Evolutionary conservation across 2,888 invertebrate species (phyloP).

Genomic region (Zaprionus lineosus): DNA sequence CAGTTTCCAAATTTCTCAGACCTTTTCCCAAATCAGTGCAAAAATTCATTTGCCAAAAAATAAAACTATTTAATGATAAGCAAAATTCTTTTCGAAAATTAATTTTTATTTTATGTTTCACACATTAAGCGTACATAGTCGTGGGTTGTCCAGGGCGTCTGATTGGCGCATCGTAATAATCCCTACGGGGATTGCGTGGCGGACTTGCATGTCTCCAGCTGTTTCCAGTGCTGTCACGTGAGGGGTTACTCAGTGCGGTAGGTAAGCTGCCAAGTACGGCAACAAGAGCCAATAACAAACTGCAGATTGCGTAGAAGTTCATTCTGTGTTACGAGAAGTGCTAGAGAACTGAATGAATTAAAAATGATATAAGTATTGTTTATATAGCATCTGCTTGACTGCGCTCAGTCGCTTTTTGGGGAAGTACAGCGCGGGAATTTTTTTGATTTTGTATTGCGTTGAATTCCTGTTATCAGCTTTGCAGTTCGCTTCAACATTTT

Average conservation of each 20-base stretch:
- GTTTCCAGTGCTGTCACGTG: constrained; percentile 46
- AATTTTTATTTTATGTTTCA: background rate
- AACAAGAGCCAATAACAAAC: constrained; percentile 35
- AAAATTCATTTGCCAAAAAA: too few relatives aligned
- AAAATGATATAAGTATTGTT: too few relatives aligned
- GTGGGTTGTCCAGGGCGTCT: constrained; percentile 29
- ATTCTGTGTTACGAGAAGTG: constrained; percentile 22
- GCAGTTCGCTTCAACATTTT: too few relatives aligned
- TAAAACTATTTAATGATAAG: too few relatives aligned
- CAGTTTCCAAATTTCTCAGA: too few relatives aligned
- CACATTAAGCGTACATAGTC: constrained; percentile 61
- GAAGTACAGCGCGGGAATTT: constrained; percentile 42
- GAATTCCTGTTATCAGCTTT: too few relatives aligned
- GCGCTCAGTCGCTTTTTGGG: too few relatives aligned
- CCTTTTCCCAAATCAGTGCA: too few relatives aligned
- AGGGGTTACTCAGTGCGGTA: constrained; percentile 23
- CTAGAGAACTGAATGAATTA: constrained; percentile 13
- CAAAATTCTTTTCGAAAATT: too few relatives aligned
- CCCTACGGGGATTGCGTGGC: constrained; percentile 27
- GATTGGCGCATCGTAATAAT: constrained; percentile 54
- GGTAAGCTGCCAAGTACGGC: constrained; percentile 20
- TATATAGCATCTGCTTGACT: constrained; percentile 30
- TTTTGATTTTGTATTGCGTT: constrained; percentile 5
- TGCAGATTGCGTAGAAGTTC: constrained; percentile 45
- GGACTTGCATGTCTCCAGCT: constrained; percentile 20